Conservation (phyloP, 1,140 invertebrate genomes). For the Vollenhovia emeryi region DNA sequence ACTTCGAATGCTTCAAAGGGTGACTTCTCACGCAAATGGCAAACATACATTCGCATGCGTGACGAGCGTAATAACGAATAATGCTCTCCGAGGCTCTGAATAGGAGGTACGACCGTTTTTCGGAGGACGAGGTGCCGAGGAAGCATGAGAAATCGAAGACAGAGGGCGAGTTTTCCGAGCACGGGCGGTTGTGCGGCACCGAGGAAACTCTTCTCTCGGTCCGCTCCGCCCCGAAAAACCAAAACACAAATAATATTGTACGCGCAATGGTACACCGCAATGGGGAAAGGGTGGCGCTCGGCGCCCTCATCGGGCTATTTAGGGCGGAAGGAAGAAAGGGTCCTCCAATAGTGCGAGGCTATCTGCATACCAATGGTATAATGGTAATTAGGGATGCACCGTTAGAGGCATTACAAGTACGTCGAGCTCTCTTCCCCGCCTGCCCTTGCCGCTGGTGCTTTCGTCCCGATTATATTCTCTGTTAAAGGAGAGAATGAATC, state of each 20-base stretch:
- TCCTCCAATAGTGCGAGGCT: constrained; percentile 74
- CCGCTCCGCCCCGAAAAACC: constrained; percentile 82
- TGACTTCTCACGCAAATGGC: constrained; percentile 72
- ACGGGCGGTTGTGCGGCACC: constrained; percentile 77
- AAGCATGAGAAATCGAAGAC: constrained; percentile 62
- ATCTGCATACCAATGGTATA: constrained; percentile 84
- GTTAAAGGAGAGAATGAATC: constrained; percentile 65
- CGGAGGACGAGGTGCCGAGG: not conserved
- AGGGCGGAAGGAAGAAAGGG: constrained; percentile 60
- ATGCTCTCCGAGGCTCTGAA: not conserved
- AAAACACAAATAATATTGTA: constrained; percentile 83
- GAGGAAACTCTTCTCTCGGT: constrained; percentile 75
- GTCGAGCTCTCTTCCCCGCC: constrained; percentile 27
- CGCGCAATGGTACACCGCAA: constrained; percentile 54
- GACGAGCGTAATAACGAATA: constrained; percentile 58
- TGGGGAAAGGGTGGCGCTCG: constrained; percentile 51
- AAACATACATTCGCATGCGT: constrained; percentile 32
- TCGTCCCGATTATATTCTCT: constrained; percentile 54
- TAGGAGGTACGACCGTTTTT: constrained; percentile 13
- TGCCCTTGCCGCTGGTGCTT: constrained; percentile 36
- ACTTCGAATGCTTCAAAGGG: constrained; percentile 35
- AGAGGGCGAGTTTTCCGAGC: constrained; percentile 62
- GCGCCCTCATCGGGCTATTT: constrained; percentile 75
- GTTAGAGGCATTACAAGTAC: constrained; percentile 75
- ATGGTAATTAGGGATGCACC: constrained; percentile 83